A percentile compares a stretch with the other conserved stretches of the same genome.
Conservation (phyloP, 1,140 invertebrate genomes). For the Rhagoletis zephyria region DNA sequence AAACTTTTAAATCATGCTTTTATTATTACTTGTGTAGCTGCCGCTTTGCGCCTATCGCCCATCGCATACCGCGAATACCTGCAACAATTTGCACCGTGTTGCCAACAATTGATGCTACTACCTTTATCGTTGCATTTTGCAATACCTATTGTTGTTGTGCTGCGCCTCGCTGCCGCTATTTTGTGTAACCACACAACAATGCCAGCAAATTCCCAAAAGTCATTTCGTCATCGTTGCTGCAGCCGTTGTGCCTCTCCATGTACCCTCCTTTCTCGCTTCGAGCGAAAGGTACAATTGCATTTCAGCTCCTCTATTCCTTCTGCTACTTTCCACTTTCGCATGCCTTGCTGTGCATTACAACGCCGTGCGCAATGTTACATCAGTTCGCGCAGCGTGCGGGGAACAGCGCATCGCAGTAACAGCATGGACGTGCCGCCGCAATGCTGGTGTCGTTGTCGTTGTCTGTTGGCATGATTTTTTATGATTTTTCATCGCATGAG, state of each 20-base stretch:
- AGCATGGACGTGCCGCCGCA: not conserved
- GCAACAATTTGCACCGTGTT: not conserved
- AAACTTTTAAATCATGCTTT: slow-evolving; percentile 20
- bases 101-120: not conserved
- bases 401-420: not conserved
- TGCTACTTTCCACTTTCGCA: not conserved
- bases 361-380: not conserved
- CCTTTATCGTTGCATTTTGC: not conserved
- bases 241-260: no score
- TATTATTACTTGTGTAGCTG: slow-evolving; percentile 7
- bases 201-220: slow-evolving; percentile 9
- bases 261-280: not conserved
- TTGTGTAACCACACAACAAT: not conserved
- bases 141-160: not conserved
- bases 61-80: not conserved
- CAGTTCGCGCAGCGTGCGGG: not conserved
- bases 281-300: no score
- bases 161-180: not conserved
- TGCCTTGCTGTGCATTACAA: not conserved
- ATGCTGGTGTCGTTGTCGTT: not conserved
- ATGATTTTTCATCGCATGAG: not conserved
- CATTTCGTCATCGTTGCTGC: not conserved
- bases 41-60: not conserved
- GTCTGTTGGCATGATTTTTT: slow-evolving; percentile 11
- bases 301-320: no score